Base-by-base conservation (phyloP, 2,888 invertebrate genomes). In the Megalurothrips usitatus region DNA sequence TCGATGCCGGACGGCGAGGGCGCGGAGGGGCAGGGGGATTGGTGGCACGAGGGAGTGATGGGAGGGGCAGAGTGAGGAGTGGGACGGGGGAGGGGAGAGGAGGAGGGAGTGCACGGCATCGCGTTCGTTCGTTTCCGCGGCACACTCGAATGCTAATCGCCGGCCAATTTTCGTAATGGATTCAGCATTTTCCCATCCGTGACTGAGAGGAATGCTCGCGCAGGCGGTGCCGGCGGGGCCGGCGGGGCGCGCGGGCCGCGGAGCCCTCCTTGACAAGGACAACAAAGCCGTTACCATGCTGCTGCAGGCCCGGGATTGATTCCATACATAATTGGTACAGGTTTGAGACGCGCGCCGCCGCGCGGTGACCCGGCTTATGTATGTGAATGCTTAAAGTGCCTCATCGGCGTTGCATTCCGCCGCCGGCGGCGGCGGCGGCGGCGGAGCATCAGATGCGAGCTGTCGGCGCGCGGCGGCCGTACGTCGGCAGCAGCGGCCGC, bases 301-400 rank as follows among this genome's bases (percentile, higher is more conserved):
- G 34, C 34, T 4, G 34, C 34, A n/a, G n/a, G 34, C 34, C 34
- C 34, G 68, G 26, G 68, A 75, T 75, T 75, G 68, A 75, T 75
- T 26, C 68, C 68, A 75, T 75, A 75, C 68, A 75, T 75, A 75
- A 75, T 75, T 75, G 68, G 68, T 75, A 75, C 68, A 75, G 68
- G 68, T 75, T 75, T 75, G 68, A 75, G 68, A 26, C 23, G 58
- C 58, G 14, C 14, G 52, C 14, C 52, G 10, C 52, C 52, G 52
- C 52, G 14, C 14, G 52, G 14, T 17, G 17, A 14, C 12, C 58
- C 58, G 68, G 26, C 26, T 75, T 75, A 75, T 75, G 68, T 75
- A 75, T 75, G 68, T 26, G 68, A 23, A 75, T 75, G 12, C 68
- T 75, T 75, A 75, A 23, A 23, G 26, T 75, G 26, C 26, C 68